phyloP scores from a whole-genome alignment of 2,888 invertebrate species.

The Tenthredo amoena region DNA sequence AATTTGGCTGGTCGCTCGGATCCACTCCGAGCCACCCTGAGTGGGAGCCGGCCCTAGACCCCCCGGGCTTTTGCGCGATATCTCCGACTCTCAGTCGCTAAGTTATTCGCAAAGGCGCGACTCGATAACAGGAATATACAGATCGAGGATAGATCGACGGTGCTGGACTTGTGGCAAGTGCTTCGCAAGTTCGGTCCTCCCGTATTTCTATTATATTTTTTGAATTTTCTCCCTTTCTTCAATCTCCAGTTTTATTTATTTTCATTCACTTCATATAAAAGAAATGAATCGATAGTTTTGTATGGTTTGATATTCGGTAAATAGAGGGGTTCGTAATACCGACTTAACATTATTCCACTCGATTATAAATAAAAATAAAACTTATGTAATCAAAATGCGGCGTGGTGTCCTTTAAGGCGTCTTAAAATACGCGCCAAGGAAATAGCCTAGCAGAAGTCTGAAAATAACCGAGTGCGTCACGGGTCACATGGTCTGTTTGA shows the following conservation, averaged over 20 bases:
- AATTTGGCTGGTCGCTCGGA: constrained; percentile 75
- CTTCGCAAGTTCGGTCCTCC: background rate
- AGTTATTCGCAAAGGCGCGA: constrained; percentile 28
- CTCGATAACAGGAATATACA: constrained; percentile 72
- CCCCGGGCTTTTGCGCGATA: constrained; percentile 81
- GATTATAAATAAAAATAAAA: background rate
- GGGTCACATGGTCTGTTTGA: constrained; percentile 62
- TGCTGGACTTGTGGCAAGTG: constrained; percentile 65
- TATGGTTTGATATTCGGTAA: background rate
- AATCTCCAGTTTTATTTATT: background rate
- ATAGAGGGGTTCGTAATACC: background rate
- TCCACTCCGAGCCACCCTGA: constrained; percentile 79
- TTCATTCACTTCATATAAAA: background rate
- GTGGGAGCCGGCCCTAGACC: constrained; percentile 80
- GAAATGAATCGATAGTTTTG: background rate
- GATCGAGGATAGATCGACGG: constrained; percentile 80
- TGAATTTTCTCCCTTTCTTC: background rate
- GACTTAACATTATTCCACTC: background rate
- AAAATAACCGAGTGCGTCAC: constrained; percentile 74
- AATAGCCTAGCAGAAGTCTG: constrained; percentile 74
- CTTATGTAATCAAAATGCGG: constrained; percentile 67
- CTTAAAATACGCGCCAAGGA: constrained; percentile 78
- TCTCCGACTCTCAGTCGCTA: constrained; percentile 63
- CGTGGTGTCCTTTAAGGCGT: constrained; percentile 53
- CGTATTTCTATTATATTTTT: background rate